Base-by-base conservation (phyloP, 2,113 vertebrate species). In the Dendrocopos noguchii region DNA sequence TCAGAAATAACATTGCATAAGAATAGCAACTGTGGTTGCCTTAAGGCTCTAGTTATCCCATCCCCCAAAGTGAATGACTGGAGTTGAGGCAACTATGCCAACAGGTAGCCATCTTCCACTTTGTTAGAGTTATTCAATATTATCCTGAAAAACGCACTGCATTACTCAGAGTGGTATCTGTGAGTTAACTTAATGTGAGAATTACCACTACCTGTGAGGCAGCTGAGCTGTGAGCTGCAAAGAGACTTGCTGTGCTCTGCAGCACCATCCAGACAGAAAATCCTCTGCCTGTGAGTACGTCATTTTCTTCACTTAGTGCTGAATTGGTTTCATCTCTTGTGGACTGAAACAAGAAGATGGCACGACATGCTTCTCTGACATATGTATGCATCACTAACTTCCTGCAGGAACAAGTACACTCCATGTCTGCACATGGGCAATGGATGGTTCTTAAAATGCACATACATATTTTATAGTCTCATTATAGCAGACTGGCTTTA, bases 391-490 rank as follows among this genome's bases (percentile, higher is more conserved):
- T 94, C 92, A 64, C 95, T 93, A 80, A 74, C 81, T 94, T 84
- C 67, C 64, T 92, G 67, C 93, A 91, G 91, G 82, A 92, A 91
- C 64, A 84, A 91, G 59, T 82, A 59, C 34, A 46, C 10, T 87
- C 55, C 87, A 60, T 18, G 6, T 67, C 88, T 91, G 66, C 60
- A 84, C 24, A 64, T 47, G 36, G n/a, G 34, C 86, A 87, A 87
- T 64, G 75, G 56, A 87, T 92, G 71, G 64, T 50, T 95, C 72
- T 93, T 92, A 91, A 94, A 95, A 94, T 39, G 71, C 60, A 82
- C 52, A 96, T 96, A 24, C 87, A 96, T 96, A 89, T 96, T 95
- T 96, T 92, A 95, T 89, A 74, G 67, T 56, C 79, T 93, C 75
- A 39, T 94, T 96, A 94, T 56, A 91, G 71, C 44, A 91, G 59